Evolutionary conservation across 2,113 vertebrate genomes (phyloP), one percentile per base, ranked within the genome.

Genomic region (Fregata magnificens): DNA sequence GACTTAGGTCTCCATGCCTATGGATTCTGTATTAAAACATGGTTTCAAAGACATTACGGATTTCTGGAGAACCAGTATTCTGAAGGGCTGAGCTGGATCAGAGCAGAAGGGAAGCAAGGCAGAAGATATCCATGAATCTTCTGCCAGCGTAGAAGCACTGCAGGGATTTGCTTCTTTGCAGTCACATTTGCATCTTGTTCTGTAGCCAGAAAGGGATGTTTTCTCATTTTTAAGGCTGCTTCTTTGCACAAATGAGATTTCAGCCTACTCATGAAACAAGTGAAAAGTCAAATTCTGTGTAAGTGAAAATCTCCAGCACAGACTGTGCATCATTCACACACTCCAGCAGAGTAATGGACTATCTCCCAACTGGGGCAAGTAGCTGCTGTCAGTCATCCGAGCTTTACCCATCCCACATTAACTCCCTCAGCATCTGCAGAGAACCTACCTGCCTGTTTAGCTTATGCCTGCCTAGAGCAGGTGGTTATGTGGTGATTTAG

Each of bases 141-240:
- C 73, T 45, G 36, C 32, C 50, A 45, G 17, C 0, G 0, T 3
- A 31, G 36, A 55, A 47, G 17, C 0, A 0, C 49, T 82, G 53
- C 49, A 69, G 66, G 52, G 52, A n/a, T 69, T 55, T 93, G 15
- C n/a, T 73, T 50, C 18, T 83, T 40, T 69, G 20, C 31, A 58
- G 21, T 58, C 63, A 21, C 4, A 0, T 44, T 34, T 9, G 5
- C 18, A 4, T 25, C 62, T 71, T 45, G 11, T 34, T 82, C 79
- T 63, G 38, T 28, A 42, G 36, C 34, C 83, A 66, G 36, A 77
- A 17, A 29, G 5, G 21, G 34, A 6, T 1, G 4, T 44, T 67
- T 78, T 45, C 67, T 67, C 34, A 15, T 42, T 81, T 31, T 72
- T 77, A 63, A 82, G 16, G 32, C 42, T 59, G 12, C n/a, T 34